phyloP scores from a whole-genome alignment of 2,888 invertebrate genomes.

The Conistra vaccinii region DNA sequence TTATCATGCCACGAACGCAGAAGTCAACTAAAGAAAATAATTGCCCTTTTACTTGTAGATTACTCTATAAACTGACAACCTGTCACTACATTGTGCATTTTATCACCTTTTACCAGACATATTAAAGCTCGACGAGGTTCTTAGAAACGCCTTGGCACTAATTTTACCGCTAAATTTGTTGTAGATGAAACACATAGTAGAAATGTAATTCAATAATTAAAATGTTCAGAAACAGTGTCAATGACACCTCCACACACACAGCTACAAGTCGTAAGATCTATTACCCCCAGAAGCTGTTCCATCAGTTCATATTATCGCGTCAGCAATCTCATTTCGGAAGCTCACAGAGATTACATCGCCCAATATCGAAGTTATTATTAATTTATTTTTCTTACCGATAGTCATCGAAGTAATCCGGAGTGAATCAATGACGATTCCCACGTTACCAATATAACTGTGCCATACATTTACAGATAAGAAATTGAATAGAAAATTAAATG shows the following conservation, averaged over 20 bases:
- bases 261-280: conserved; percentile 47
- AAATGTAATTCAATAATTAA: conserved; percentile 30
- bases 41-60: conserved; percentile 24
- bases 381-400: conserved; percentile 85
- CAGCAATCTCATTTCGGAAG: conserved; percentile 74
- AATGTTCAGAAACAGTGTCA: conserved; percentile 40
- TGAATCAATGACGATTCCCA: conserved; percentile 85
- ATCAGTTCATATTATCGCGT: conserved; percentile 65
- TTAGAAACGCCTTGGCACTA: conserved; percentile 41
- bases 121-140: conserved; percentile 20
- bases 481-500: conserved; percentile 87
- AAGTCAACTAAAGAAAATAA: conserved; percentile 33
- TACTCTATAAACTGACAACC: conserved; percentile 27
- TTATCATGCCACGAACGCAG: conserved; percentile 16
- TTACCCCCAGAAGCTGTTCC: conserved; percentile 52
- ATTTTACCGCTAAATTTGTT: conserved; percentile 23
- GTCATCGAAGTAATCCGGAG: conserved; percentile 86
- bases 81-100: conserved; percentile 24
- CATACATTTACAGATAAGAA: conserved; percentile 84
- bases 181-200: conserved; percentile 15
- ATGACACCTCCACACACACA: conserved; percentile 48
- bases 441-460: conserved; percentile 82
- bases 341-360: conserved; percentile 81
- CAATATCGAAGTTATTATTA: conserved; percentile 85
- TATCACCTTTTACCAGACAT: conserved; percentile 43